Base-by-base conservation (phyloP, 2,888 invertebrate species). In the Galerucella pusilla region DNA sequence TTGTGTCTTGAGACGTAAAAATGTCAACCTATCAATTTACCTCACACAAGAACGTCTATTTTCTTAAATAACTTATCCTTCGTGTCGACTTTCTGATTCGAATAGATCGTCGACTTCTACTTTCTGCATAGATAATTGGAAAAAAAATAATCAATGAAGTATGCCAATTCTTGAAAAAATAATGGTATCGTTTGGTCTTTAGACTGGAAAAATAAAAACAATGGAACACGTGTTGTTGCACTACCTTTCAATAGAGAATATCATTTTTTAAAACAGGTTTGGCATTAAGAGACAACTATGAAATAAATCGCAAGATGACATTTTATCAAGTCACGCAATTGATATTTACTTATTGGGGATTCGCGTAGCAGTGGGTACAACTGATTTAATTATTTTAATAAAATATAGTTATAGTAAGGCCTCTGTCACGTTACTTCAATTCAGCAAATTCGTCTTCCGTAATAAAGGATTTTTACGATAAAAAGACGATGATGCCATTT, bases 111-210 rank as follows among this genome's bases (percentile, higher is more conserved):
- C n/a, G 28, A n/a, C 46, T 16, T 12, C 20, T 10, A 45, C 16
- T 65, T 65, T 65, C 12, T 65, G 64, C 64, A 65, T 65, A 46
- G 64, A 65, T 65, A 65, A 65, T 65, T 46, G 64, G 46, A 42
- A 46, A 45, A 64, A 65, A 46, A 16, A 65, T n/a, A n/a, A 65
- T 65, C 16, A 11, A 45, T 14, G n/a, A 63, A 42, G 9, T 52
- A 52, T 63, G 63, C 11, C 42, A 42, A 63, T n/a, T 20, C 63
- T 65, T 65, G 45, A 20, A 42, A 65, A 11, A 45, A 65, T 46
- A 20, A 45, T 14, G 25, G 3, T n/a, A 35, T 28, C 46, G 7
- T 46, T 65, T 49, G 64, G 42, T 46, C 20, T 65, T 65, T 46
- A 46, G 16, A 20, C 25, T 10, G 46, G 20, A 46, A 65, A 20